Evolutionary conservation across 2,888 invertebrate species (phyloP).

Genomic region (Agrotis exclamationis): DNA sequence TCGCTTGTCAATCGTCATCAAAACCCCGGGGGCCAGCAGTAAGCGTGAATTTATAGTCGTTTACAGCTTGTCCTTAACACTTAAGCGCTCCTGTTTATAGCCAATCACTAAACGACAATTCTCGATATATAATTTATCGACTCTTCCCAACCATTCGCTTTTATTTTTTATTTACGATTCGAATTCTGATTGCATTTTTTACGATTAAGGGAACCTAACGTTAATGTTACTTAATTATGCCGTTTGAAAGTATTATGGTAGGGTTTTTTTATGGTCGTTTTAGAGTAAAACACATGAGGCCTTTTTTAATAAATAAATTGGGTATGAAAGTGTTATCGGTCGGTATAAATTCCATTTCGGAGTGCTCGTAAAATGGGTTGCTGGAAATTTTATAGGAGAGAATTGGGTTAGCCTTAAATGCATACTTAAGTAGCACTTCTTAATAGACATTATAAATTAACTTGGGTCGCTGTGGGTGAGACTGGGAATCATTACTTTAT

Average conservation of each 20-base stretch:
- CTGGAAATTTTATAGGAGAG: slow-evolving; percentile 16
- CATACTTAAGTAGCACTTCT: too few species aligned
- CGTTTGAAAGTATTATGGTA: slow-evolving; percentile 25
- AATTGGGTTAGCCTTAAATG: background rate
- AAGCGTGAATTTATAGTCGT: slow-evolving; percentile 58
- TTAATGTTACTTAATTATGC: slow-evolving; percentile 48
- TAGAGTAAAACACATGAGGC: slow-evolving; percentile 44
- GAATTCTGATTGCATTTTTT: slow-evolving; percentile 57
- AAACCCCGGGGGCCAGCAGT: slow-evolving; percentile 39
- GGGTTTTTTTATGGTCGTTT: slow-evolving; percentile 30
- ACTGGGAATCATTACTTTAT: too few species aligned
- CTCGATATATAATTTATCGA: slow-evolving; percentile 65
- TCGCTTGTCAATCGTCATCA: slow-evolving; percentile 59
- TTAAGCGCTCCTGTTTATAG: slow-evolving; percentile 58
- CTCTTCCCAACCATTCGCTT: slow-evolving; percentile 56
- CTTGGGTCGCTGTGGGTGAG: too few species aligned
- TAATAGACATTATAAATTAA: too few species aligned
- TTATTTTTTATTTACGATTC: slow-evolving; percentile 59
- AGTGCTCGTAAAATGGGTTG: slow-evolving; percentile 37
- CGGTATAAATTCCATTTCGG: slow-evolving; percentile 41
- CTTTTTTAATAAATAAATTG: slow-evolving; percentile 54
- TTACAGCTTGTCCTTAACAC: slow-evolving; percentile 56
- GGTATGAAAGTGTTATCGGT: slow-evolving; percentile 38
- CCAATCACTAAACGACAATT: slow-evolving; percentile 61
- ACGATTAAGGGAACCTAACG: slow-evolving; percentile 32